Evolutionary conservation across 2,113 vertebrate genomes (phyloP).

Genomic region (Megaptera novaeangliae): DNA sequence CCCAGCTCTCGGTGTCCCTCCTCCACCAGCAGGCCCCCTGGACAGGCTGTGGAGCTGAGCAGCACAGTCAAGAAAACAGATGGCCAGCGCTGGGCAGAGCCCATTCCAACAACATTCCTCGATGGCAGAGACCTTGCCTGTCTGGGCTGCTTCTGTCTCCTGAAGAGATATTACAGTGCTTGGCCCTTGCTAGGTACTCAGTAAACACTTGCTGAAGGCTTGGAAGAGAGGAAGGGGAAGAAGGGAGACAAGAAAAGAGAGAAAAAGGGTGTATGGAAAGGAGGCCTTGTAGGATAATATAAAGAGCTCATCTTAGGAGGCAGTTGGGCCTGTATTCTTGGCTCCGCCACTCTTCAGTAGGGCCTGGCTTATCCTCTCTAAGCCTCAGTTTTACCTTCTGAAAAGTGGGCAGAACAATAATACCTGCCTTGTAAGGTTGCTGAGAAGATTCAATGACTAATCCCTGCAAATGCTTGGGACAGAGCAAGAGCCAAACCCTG

Average conservation of each 20-base stretch:
- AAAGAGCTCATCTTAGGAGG: not conserved
- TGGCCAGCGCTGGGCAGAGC: not conserved
- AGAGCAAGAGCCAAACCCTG: not conserved
- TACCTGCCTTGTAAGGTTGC: not conserved
- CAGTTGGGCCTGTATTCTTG: not conserved
- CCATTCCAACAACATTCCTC: not conserved
- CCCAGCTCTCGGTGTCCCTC: not conserved
- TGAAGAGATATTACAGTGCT: not conserved
- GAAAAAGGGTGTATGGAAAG: rapidly evolving
- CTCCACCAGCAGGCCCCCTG: not conserved
- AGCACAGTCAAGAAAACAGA: not conserved
- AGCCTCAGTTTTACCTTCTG: constrained; percentile 5
- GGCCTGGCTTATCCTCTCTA: not conserved
- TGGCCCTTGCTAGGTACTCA: not conserved
- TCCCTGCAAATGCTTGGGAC: not conserved
- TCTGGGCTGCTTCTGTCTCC: not conserved
- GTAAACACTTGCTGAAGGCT: not conserved
- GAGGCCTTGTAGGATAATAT: too few species aligned
- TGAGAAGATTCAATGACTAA: not conserved
- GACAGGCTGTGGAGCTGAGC: not conserved
- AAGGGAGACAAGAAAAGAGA: not conserved
- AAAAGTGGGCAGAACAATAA: not conserved
- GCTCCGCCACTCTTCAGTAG: not conserved
- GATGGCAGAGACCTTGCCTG: not conserved
- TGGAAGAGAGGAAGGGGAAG: not conserved